Evolutionary conservation across 1,140 invertebrate species (phyloP).

Genomic region (Galleria mellonella): DNA sequence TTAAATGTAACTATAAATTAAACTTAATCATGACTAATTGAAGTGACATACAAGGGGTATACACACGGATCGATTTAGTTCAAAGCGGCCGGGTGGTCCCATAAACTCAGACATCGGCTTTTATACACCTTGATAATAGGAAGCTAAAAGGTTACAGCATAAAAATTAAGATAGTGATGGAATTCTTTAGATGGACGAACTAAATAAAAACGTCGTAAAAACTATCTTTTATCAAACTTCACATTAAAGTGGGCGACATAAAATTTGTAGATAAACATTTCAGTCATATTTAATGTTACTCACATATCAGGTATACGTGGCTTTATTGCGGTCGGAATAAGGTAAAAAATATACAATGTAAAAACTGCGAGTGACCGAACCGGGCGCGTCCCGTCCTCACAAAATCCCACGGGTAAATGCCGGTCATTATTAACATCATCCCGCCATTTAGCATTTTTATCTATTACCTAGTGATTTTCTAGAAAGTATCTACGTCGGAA

Average conservation of each 20-base stretch:
- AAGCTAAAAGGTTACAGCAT: slow-evolving; percentile 38
- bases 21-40: slow-evolving; percentile 70
- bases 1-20: slow-evolving; percentile 67
- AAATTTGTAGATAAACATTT: slow-evolving; percentile 19
- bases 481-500: not conserved
- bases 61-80: slow-evolving; percentile 31
- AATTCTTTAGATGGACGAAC: slow-evolving; percentile 24
- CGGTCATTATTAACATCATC: too few relatives aligned
- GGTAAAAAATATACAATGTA: too few relatives aligned
- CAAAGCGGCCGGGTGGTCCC: slow-evolving; percentile 54
- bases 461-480: not conserved
- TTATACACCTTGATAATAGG: slow-evolving; percentile 40
- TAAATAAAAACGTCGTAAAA: slow-evolving; percentile 31
- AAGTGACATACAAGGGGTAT: slow-evolving; percentile 38
- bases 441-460: too few relatives aligned
- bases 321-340: too few relatives aligned
- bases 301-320: not conserved
- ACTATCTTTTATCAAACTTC: slow-evolving; percentile 23
- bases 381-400: too few relatives aligned
- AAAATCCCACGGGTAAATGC: too few relatives aligned
- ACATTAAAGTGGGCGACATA: slow-evolving; percentile 29
- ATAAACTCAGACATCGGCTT: slow-evolving; percentile 28
- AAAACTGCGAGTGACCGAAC: too few relatives aligned
- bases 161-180: slow-evolving; percentile 50
- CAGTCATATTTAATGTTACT: slow-evolving; percentile 4